phyloP scores from a whole-genome alignment of 2,113 vertebrate species.

The Candoia aspera region DNA sequence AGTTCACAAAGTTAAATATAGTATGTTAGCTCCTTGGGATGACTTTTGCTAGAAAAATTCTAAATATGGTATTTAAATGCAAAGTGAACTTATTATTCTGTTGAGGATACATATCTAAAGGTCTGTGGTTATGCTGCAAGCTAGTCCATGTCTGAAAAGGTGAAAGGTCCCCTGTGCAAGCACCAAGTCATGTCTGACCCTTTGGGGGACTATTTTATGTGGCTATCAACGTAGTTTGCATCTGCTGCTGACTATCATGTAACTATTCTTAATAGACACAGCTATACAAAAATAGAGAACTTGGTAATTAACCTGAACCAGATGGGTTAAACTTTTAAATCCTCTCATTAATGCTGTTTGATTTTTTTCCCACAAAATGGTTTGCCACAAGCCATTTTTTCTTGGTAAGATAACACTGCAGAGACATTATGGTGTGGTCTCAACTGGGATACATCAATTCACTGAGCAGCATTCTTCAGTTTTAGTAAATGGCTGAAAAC shows the following conservation, averaged over 20 bases:
- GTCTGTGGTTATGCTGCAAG: neutral
- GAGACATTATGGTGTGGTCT: constrained; percentile 11
- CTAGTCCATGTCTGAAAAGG: neutral
- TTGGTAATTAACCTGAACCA: constrained; percentile 4
- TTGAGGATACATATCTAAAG: neutral
- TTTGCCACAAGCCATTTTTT: constrained; percentile 11
- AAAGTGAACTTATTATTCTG: neutral
- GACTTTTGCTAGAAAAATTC: neutral
- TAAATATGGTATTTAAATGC: neutral
- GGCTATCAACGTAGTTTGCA: neutral
- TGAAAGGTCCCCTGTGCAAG: too few species aligned
- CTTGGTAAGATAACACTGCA: constrained; percentile 18
- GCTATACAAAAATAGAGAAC: constrained; percentile 13
- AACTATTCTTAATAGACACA: constrained; percentile 1
- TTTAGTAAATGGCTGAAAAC: constrained; percentile 47
- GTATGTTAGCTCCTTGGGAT: neutral
- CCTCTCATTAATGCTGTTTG: neutral
- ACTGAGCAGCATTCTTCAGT: constrained; percentile 12
- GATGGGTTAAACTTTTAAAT: constrained; percentile 1
- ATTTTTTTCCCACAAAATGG: constrained; percentile 4
- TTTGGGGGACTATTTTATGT: neutral
- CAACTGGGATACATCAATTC: neutral
- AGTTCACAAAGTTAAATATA: neutral
- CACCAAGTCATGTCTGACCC: too few species aligned
- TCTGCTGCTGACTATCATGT: neutral